Base-by-base conservation (phyloP, 2,888 invertebrate genomes). In the Punctoribates punctum region DNA sequence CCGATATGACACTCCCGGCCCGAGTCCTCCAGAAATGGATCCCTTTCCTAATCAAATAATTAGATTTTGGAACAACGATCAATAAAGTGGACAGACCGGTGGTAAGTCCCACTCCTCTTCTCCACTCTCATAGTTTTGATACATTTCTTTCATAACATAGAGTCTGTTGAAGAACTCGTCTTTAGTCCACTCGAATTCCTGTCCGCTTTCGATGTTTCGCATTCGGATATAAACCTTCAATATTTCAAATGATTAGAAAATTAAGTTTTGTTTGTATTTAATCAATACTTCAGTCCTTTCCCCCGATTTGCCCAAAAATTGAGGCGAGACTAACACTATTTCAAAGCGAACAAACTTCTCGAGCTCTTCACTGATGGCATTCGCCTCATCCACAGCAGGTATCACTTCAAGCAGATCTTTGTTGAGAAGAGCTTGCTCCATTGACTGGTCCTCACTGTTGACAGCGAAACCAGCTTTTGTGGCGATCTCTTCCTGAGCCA, bases 91-190 rank as follows among this genome's bases (percentile, higher is more conserved):
- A 60, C 62, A 29, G 5, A 85, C 85, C 79, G 83, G 83, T 13
- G 85, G 83, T 62, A 85, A 79, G 75, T 86, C 83, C 85, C 85
- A 86, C 48, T 83, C 82, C 11, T 84, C 83, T 29, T 85, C 85
- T 11, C 85, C 86, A 54, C 87, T 85, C 78, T 84, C 83, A 80
- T 84, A 87, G 75, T 85, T 85, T 78, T 85, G 83, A 79, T 85
- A 87, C 85, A 87, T 85, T 80, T 87, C 87, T 80, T 86, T 85
- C 87, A 87, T 87, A 73, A 86, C 82, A 80, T 84, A 86, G 79
- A 86, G 84, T 65, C 87, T 82, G 81, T 86, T 85, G 70, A 85
- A 81, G 81, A 87, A 87, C 78, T 86, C 85, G 62, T 85, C 83
- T 78, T 85, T 84, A 27, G 85, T 82, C 87, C 87, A 87, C 17